Conservation (phyloP, 1,140 invertebrate species). For the Radopholus similis region DNA sequence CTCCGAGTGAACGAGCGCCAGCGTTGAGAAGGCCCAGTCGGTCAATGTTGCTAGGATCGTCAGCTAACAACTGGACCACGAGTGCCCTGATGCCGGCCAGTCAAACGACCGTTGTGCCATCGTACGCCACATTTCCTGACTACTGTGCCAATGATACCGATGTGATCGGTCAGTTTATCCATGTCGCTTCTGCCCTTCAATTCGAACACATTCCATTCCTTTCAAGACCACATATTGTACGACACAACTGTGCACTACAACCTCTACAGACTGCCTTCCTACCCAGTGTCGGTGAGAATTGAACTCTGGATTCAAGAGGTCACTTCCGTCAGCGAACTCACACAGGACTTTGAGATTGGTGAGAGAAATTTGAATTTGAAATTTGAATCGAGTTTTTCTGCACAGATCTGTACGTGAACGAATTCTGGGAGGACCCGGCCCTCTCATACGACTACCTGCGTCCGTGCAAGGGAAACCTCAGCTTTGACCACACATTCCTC, state of each 20-base stretch:
- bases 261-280: constrained; percentile 50
- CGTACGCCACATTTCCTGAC: constrained; percentile 19
- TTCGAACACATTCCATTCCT: background rate
- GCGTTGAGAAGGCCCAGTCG: no score
- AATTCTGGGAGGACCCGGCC: constrained; percentile 59
- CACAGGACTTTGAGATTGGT: constrained; percentile 61
- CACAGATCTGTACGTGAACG: constrained; percentile 59
- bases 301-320: constrained; percentile 53
- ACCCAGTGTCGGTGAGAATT: constrained; percentile 56
- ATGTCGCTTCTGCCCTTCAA: background rate
- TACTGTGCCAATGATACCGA: constrained; percentile 60
- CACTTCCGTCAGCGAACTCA: constrained; percentile 50
- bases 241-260: constrained; percentile 57
- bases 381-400: constrained; percentile 23
- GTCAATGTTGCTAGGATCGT: background rate
- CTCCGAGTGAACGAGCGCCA: no score
- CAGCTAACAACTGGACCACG: background rate
- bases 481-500: constrained; percentile 54
- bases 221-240: constrained; percentile 50
- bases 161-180: constrained; percentile 43
- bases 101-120: background rate
- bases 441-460: constrained; percentile 54
- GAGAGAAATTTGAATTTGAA: constrained; percentile 5
- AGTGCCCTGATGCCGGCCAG: background rate
- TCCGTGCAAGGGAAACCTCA: constrained; percentile 57